phyloP scores from a whole-genome alignment of 2,888 invertebrate genomes.

The Gari tellinella region DNA sequence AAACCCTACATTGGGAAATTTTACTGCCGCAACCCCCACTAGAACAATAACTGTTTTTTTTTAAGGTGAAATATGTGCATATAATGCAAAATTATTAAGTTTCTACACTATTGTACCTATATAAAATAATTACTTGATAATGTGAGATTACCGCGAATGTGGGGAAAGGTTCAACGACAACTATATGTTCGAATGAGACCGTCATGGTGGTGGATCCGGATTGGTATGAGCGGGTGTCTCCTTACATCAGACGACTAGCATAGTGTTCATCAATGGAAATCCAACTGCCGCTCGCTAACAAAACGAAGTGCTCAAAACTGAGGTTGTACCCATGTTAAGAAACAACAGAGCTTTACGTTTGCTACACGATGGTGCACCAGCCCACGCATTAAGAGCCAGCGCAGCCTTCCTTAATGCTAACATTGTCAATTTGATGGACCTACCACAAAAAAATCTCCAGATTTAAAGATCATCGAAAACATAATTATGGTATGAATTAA shows the following conservation, averaged over 20 bases:
- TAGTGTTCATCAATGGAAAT: slow-evolving; percentile 9
- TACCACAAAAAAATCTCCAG: slow-evolving; percentile 14
- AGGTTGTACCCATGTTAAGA: slow-evolving; percentile 6
- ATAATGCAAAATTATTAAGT: too few species aligned
- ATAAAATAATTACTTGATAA: too few species aligned
- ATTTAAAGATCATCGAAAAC: slow-evolving; percentile 21
- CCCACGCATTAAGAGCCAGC: neutral
- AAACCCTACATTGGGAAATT: too few species aligned
- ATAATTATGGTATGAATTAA: slow-evolving; percentile 9
- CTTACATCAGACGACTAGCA: slow-evolving; percentile 4
- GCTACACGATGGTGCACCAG: slow-evolving; percentile 1
- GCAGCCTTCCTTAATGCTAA: neutral
- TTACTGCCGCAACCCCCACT: too few species aligned
- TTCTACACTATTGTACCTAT: too few species aligned
- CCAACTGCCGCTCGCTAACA: slow-evolving; percentile 17
- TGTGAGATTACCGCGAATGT: too few species aligned
- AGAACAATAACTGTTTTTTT: too few species aligned
- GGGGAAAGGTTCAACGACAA: too few species aligned
- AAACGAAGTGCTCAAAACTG: slow-evolving; percentile 15
- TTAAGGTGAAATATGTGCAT: too few species aligned
- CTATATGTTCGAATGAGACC: neutral
- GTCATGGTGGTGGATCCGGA: neutral
- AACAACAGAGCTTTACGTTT: neutral
- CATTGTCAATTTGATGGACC: neutral
- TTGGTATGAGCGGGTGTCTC: slow-evolving; percentile 23